Base-by-base conservation (phyloP, 1,140 invertebrate genomes). In the Caerostris extrusa region DNA sequence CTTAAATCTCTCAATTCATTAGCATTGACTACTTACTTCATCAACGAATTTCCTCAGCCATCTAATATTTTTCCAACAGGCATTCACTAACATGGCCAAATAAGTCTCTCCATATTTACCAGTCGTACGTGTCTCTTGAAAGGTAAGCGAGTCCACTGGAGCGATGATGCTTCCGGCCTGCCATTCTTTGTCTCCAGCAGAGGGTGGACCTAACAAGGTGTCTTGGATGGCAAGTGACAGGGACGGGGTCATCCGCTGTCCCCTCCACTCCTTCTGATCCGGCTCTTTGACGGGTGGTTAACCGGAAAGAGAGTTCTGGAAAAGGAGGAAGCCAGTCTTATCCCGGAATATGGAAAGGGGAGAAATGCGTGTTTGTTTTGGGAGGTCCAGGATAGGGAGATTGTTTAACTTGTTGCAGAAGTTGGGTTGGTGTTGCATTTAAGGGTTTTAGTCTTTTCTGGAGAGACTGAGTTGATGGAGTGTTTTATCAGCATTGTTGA, bases 211-310 rank as follows among this genome's bases (percentile, higher is more conserved):
- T 88, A 88, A 88, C 86, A 53, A 88, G 61, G 60, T 53, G 61
- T 88, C 86, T 55, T 10, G 64, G 86, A 88, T 88, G 60, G 86
- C 55, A 87, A 61, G 60, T 50, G 86, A 88, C 86, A 88, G 57
- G n/a, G 19, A 55, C 53, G 50, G 86, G 61, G 53, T 7, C 86
- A 64, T 64, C 56, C 19, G 19, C 86, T 88, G 61, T 64, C 86
- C 86, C 53, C 17, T 85, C 53, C 86, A 53, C 86, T 64, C 60
- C 8, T 58, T 53, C 86, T 57, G 55, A 56, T 57, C 82, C 82
- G 86, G 58, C n/a, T 64, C 86, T 57, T 88, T 64, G 58, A 67
- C 61, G 64, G 86, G 19, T 17, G 58, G 55, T 57, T 17, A 34
- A 14, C 83, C 17, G 83, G 34, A 85, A 85, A 57, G 83, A 85